Percentiles rank a stretch among this genome's conserved stretches.
Conservation (phyloP, 1,140 invertebrate species). For the Potamilus streckersoni region DNA sequence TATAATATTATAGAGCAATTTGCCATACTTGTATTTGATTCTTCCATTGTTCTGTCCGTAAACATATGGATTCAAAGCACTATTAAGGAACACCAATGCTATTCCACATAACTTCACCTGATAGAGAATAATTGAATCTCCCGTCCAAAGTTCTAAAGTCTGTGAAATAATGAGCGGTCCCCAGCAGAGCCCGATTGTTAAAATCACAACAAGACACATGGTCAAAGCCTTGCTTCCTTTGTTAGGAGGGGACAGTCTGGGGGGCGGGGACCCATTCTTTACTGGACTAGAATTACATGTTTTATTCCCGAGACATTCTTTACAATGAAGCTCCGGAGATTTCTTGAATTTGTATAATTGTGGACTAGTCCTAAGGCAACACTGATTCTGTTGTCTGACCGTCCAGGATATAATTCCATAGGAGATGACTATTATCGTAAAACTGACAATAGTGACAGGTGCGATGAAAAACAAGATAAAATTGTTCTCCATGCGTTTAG, state of each 20-base stretch:
- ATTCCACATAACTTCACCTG: slow-evolving; percentile 59
- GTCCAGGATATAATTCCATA: slow-evolving; percentile 45
- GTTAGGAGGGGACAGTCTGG: slow-evolving; percentile 34
- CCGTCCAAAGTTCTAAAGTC: slow-evolving; percentile 46
- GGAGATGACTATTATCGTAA: slow-evolving; percentile 37
- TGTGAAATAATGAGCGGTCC: slow-evolving; percentile 54
- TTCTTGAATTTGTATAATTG: too few species aligned
- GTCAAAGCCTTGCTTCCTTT: slow-evolving; percentile 49
- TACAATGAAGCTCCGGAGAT: slow-evolving; percentile 6
- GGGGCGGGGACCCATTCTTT: neutral
- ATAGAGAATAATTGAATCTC: slow-evolving; percentile 53
- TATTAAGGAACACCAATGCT: slow-evolving; percentile 55
- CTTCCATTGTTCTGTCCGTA: slow-evolving; percentile 50
- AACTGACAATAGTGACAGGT: slow-evolving; percentile 43
- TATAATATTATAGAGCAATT: slow-evolving; percentile 36
- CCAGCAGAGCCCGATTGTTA: slow-evolving; percentile 51
- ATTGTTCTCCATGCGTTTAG: slow-evolving; percentile 36
- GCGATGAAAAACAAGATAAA: slow-evolving; percentile 52
- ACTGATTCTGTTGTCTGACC: slow-evolving; percentile 32
- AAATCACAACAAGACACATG: slow-evolving; percentile 53
- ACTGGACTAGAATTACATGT: neutral
- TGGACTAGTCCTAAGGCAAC: slow-evolving; percentile 3
- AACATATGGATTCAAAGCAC: slow-evolving; percentile 55
- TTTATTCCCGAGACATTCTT: slow-evolving; percentile 17
- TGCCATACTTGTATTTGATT: slow-evolving; percentile 40